Conservation (phyloP, 53 echinoderm and acorn worm genomes). For the Holothuria leucospilota region DNA sequence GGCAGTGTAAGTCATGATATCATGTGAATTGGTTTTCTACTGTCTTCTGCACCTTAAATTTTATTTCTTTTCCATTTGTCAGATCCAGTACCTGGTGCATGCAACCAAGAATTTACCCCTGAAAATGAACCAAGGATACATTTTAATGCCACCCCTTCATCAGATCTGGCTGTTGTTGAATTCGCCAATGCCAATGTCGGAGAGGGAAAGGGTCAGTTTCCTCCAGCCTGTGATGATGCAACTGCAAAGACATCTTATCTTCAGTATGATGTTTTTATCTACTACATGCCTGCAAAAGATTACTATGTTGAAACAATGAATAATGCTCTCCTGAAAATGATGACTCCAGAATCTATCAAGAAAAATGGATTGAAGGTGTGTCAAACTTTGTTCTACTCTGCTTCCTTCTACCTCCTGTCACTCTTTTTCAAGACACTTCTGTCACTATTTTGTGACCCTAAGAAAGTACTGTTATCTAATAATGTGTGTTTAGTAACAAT, state of each 20-base stretch:
- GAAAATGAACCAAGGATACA: conserved; percentile 87
- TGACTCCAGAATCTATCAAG: conserved; percentile 61
- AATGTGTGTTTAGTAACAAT: too few species aligned
- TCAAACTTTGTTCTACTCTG: too few species aligned
- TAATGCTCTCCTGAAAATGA: conserved; percentile 77
- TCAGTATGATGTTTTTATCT: conserved; percentile 76
- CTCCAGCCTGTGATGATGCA: conserved; percentile 41
- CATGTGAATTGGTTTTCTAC: too few species aligned
- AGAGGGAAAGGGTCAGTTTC: neutral
- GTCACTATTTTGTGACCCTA: too few species aligned
- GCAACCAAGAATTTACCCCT: conserved; percentile 72
- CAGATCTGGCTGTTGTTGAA: conserved; percentile 64
- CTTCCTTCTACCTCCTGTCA: too few species aligned
- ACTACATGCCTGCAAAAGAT: conserved; percentile 55
- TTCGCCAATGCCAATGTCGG: conserved; percentile 87
- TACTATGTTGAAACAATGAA: conserved; percentile 50
- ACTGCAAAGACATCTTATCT: conserved; percentile 44
- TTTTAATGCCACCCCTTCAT: conserved; percentile 35
- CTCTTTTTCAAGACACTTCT: too few species aligned
- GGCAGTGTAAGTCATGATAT: too few species aligned
- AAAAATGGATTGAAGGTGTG: conserved; percentile 77
- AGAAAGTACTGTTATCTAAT: too few species aligned
- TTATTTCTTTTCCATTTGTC: neutral
- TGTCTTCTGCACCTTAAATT: too few species aligned
- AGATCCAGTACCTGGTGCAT: conserved; percentile 89